Conservation (phyloP, 2,888 invertebrate species). For the Tenthredo livida region DNA sequence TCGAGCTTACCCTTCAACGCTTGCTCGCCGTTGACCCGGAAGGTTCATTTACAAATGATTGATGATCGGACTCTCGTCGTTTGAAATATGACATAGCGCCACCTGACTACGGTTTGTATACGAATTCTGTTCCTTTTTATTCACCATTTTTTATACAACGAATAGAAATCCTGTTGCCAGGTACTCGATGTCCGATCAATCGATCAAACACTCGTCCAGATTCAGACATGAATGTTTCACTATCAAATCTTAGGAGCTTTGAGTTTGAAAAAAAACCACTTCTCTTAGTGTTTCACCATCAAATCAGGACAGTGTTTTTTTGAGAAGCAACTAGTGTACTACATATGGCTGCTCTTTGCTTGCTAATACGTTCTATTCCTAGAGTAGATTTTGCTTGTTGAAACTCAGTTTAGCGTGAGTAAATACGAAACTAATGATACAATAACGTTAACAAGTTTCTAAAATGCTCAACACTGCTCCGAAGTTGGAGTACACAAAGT, state of each 20-base stretch:
- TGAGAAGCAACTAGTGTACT: not conserved
- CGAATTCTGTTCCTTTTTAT: not conserved
- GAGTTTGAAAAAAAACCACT: not conserved
- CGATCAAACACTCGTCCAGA: not conserved
- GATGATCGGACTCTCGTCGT: conserved; percentile 36
- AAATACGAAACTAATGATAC: not conserved
- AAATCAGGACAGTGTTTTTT: no score
- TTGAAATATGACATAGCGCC: conserved; percentile 40
- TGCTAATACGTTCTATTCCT: not conserved
- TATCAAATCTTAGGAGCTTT: not conserved
- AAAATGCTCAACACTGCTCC: not conserved
- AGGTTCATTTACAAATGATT: conserved; percentile 50
- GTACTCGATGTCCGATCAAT: not conserved
- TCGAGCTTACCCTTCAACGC: conserved; percentile 34
- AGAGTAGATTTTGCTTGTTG: not conserved
- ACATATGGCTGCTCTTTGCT: not conserved
- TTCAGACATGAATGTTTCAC: not conserved
- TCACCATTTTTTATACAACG: not conserved
- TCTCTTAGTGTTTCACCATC: not conserved
- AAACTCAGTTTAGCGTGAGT: not conserved
- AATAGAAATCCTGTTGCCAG: conserved; percentile 4
- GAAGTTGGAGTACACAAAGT: not conserved
- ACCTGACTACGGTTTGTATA: conserved; percentile 35
- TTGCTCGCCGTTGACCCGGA: conserved; percentile 28
- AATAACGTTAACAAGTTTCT: not conserved